Evolutionary conservation across 2,113 vertebrate genomes (phyloP).

Genomic region (Sylvia atricapilla): DNA sequence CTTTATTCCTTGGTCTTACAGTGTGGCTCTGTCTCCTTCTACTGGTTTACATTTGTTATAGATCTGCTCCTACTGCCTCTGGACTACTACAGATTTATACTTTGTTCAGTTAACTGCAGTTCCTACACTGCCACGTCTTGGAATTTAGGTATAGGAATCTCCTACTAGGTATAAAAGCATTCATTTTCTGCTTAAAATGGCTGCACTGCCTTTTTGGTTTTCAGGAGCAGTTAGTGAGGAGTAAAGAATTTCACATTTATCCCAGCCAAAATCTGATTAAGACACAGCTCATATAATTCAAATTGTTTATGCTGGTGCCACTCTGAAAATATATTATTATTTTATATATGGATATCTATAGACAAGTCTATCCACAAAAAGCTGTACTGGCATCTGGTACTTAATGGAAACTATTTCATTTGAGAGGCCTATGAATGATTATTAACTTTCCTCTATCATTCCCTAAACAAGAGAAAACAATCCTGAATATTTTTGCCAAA

Average conservation of each 20-base stretch:
- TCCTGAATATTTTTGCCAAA: conserved; percentile 1
- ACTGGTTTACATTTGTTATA: not conserved
- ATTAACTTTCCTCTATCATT: not conserved
- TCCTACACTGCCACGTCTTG: not conserved
- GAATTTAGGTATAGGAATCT: not conserved
- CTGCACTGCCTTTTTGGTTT: not conserved
- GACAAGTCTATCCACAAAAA: not conserved
- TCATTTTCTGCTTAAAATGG: not conserved
- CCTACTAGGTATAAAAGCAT: not conserved
- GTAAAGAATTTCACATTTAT: not conserved
- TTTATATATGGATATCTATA: not conserved
- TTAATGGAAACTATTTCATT: conserved; percentile 26
- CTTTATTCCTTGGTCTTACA: rapidly evolving
- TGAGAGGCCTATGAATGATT: not conserved
- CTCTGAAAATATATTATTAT: not conserved
- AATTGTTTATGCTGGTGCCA: not conserved
- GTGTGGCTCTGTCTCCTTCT: conserved; percentile 32
- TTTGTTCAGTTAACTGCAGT: not conserved
- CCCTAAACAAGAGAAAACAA: not conserved
- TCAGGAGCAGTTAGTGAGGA: not conserved
- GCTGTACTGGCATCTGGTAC: not conserved
- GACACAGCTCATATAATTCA: not conserved
- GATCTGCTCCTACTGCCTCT: not conserved
- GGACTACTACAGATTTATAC: not conserved
- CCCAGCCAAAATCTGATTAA: not conserved